These are phyloP conservation scores for Cotesia chilonis DNA, from an alignment of 1,140 invertebrate genomes.

Conservation along the genomic window DNA sequence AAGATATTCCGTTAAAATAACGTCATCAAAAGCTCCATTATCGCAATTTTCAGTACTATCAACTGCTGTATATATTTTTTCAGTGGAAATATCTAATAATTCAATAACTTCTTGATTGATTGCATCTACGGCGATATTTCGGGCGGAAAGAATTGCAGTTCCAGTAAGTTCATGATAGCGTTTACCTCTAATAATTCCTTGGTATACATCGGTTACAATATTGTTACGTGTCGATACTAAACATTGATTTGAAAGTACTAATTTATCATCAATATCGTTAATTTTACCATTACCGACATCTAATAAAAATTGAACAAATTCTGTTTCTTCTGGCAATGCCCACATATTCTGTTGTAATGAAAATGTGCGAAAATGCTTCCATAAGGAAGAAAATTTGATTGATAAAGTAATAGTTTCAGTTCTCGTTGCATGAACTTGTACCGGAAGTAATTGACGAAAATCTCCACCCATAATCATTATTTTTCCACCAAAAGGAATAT, in stretches of 20 bases:
- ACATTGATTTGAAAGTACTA: constrained; percentile 27
- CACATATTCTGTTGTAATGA: constrained; percentile 32
- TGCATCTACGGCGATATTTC: constrained; percentile 36
- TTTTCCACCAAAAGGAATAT: constrained; percentile 42
- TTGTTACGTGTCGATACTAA: background rate
- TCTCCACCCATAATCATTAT: constrained; percentile 43
- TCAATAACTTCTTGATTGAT: constrained; percentile 36
- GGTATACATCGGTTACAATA: constrained; percentile 27
- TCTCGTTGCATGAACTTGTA: constrained; percentile 31
- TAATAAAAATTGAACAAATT: constrained; percentile 37
- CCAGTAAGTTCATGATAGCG: constrained; percentile 24
- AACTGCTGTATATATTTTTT: constrained; percentile 29
- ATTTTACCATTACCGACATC: constrained; percentile 34
- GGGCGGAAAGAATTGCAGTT: constrained; percentile 33
- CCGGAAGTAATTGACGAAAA: constrained; percentile 4
- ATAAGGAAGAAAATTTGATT: constrained; percentile 35
- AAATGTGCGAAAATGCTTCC: constrained; percentile 32
- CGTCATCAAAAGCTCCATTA: constrained; percentile 18
- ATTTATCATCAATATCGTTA: constrained; percentile 23
- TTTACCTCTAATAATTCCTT: constrained; percentile 24
- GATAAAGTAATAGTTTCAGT: constrained; percentile 36
- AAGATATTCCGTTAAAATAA: constrained; percentile 30
- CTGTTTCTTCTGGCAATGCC: constrained; percentile 24
- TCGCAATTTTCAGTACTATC: constrained; percentile 27
- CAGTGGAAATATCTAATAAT: constrained; percentile 27